Evolutionary conservation across 2,888 invertebrate species (phyloP).

Genomic region (Neoscelio sp.): DNA sequence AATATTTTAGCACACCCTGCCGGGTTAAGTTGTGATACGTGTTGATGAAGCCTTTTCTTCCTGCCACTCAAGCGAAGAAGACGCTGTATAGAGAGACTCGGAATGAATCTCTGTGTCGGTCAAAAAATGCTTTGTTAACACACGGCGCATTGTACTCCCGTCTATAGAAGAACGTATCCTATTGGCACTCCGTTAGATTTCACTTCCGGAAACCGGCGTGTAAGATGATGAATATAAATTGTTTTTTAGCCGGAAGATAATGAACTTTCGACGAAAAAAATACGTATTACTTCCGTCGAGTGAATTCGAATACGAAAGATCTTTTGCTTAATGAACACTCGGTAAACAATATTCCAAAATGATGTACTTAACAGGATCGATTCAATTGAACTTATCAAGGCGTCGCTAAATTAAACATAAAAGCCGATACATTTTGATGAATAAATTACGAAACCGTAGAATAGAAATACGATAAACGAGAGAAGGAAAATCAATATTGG

Average conservation of each 20-base stretch:
- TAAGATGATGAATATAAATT: constrained; percentile 52
- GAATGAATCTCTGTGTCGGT: constrained; percentile 59
- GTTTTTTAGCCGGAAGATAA: constrained; percentile 30
- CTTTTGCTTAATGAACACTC: too few species aligned
- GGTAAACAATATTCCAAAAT: too few species aligned
- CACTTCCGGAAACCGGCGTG: constrained; percentile 36
- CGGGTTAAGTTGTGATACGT: constrained; percentile 37
- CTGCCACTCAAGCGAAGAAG: constrained; percentile 57
- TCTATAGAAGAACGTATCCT: constrained; percentile 54
- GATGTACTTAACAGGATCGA: too few species aligned
- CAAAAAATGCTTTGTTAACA: constrained; percentile 65
- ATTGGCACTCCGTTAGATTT: constrained; percentile 61
- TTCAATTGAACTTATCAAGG: too few species aligned
- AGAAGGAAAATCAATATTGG: constrained; percentile 14
- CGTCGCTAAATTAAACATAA: not conserved
- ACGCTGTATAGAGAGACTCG: constrained; percentile 37
- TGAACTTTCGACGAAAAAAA: constrained; percentile 21
- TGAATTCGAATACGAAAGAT: too few species aligned
- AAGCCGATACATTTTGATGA: not conserved
- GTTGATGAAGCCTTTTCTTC: constrained; percentile 50
- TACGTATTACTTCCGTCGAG: not conserved
- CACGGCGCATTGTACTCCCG: constrained; percentile 53
- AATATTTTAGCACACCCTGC: too few species aligned
- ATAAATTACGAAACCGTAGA: constrained; percentile 16
- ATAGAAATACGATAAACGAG: constrained; percentile 9